Base-by-base conservation (phyloP, 1,140 invertebrate genomes). In the Orius laevigatus region DNA sequence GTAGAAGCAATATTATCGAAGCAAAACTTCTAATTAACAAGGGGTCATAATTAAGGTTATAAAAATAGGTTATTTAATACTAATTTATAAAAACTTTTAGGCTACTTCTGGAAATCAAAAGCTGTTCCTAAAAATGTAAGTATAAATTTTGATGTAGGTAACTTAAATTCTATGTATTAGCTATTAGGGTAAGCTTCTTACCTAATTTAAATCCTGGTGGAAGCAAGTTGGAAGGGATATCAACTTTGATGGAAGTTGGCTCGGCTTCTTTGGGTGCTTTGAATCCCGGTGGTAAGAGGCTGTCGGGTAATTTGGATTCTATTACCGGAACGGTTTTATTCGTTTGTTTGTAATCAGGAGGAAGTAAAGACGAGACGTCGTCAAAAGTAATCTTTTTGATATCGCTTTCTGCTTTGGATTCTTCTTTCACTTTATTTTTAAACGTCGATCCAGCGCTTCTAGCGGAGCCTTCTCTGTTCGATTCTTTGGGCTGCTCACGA, bases 191-290 rank as follows among this genome's bases (percentile, higher is more conserved):
- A 25, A 25, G 25, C 39, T 45, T 31, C 15, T 33, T 20, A 47
- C 33, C 45, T 33, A 41, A 34, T 25, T 76, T 76, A 41, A 69
- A 78, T 3, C 73, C 73, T 33, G 68, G 62, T 12, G 70, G 70
- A 31, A 73, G 52, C 14, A 73, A 62, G 15, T 62, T 60, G 38
- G 58, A 62, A 14, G 52, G 52, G 6, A 50, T 32, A n/a, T 25
- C 25, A 36, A 15, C 46, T 36, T 16, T 33, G 8, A 32, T 47
- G 35, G 48, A 18, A 11, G 51, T 48, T 31, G 41, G 33, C 11
- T 51, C 39, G 6, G 34, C 10, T 47, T 48, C 25, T 35, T 10
- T 20, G 2, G 36, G 31, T 41, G 49, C 58, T 48, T 61, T 62
- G 48, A 53, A 61, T 5, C 58, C 61, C 8, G 55, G 55, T 6